Evolutionary conservation across 2,888 invertebrate species (phyloP).

Genomic region (Acrobeloides nanus): DNA sequence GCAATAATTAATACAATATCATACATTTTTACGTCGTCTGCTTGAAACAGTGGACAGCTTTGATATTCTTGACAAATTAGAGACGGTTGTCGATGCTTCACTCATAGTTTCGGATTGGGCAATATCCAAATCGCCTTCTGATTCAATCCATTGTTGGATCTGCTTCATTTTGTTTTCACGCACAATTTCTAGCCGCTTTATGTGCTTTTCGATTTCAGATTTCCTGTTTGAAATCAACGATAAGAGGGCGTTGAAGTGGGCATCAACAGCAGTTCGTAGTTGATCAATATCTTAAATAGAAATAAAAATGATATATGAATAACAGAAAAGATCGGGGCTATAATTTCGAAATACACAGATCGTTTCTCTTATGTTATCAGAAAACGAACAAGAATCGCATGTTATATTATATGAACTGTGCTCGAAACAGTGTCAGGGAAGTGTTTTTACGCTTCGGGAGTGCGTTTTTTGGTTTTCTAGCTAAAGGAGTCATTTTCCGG

Average conservation of each 20-base stretch:
- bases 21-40: conserved; percentile 30
- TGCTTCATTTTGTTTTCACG: conserved; percentile 28
- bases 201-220: conserved; percentile 9
- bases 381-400: no score
- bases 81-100: conserved; percentile 22
- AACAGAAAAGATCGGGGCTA: no score
- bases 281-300: no score
- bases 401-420: no score
- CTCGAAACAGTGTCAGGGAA: no score
- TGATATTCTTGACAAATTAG: conserved; percentile 24
- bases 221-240: conserved; percentile 9
- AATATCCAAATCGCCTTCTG: conserved; percentile 19
- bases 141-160: conserved; percentile 24
- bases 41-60: conserved; percentile 32
- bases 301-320: no score
- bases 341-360: no score
- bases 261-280: no score
- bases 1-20: background rate
- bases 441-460: no score
- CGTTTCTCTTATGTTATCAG: no score
- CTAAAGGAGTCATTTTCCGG: no score
- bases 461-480: no score
- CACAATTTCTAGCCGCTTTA: conserved; percentile 26
- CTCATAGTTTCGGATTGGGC: conserved; percentile 27
- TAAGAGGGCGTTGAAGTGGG: background rate